A percentile compares a stretch with the other conserved stretches of the same genome.
These are phyloP conservation scores for Bicyclus anynana DNA, from an alignment of 1,140 invertebrate genomes.

Conservation along the genomic window DNA sequence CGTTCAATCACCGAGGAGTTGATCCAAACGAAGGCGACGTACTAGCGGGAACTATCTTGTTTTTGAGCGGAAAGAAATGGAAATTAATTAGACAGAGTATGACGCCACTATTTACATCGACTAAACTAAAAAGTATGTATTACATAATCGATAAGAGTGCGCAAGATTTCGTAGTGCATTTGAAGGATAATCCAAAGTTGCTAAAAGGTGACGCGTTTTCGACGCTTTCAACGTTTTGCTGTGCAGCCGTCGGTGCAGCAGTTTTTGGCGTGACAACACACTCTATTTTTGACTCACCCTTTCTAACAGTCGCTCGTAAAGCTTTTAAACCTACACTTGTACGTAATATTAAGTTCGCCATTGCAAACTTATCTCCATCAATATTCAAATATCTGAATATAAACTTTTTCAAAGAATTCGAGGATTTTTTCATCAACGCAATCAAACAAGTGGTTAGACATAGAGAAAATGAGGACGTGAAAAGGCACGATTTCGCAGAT, in stretches of 20 bases:
- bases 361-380: slow-evolving; percentile 6
- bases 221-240: slow-evolving; percentile 31
- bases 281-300: slow-evolving; percentile 40
- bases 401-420: slow-evolving; percentile 33
- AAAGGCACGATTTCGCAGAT: slow-evolving; percentile 46
- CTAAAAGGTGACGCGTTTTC: slow-evolving; percentile 19
- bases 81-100: slow-evolving; percentile 63
- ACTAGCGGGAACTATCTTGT: slow-evolving; percentile 77
- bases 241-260: slow-evolving; percentile 34
- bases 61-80: slow-evolving; percentile 59
- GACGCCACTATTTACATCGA: slow-evolving; percentile 63
- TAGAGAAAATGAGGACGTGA: slow-evolving; percentile 29
- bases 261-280: slow-evolving; percentile 38
- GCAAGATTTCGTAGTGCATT: slow-evolving; percentile 37
- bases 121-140: slow-evolving; percentile 72
- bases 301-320: slow-evolving; percentile 28
- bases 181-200: slow-evolving; percentile 33
- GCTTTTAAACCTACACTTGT: slow-evolving; percentile 19
- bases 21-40: slow-evolving; percentile 74
- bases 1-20: slow-evolving; percentile 72
- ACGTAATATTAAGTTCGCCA: slow-evolving; percentile 29
- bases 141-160: slow-evolving; percentile 51
- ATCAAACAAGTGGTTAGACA: slow-evolving; percentile 37
- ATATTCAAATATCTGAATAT: slow-evolving; percentile 26
- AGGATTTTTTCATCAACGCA: slow-evolving; percentile 40